Conservation (phyloP, 2,888 invertebrate species). For the Alloplasta piceator region DNA sequence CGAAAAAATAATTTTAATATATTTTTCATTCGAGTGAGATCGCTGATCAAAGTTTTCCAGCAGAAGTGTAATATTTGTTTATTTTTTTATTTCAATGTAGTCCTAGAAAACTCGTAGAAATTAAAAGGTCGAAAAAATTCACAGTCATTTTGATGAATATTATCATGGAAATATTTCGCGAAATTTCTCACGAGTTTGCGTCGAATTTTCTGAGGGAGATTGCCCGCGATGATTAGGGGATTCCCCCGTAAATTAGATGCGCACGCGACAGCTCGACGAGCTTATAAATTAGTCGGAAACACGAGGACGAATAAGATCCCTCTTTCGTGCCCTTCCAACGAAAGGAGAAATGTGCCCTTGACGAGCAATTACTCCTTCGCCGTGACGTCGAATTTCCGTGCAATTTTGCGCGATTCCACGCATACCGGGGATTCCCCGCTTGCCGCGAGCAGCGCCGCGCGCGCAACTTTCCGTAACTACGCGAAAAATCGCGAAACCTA, state of each 20-base stretch:
- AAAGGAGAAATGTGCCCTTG: not conserved
- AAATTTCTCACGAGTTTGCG: not conserved
- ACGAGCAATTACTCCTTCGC: constrained; percentile 49
- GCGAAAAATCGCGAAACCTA: not conserved
- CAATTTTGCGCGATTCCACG: constrained; percentile 41
- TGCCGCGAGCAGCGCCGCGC: not conserved
- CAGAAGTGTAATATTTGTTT: too few relatives aligned
- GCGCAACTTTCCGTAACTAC: not conserved
- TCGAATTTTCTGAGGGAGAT: constrained; percentile 29
- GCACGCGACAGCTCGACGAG: constrained; percentile 1
- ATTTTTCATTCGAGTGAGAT: too few relatives aligned
- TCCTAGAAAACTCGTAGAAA: too few relatives aligned
- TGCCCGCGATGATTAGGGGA: constrained; percentile 22
- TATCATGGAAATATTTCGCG: too few relatives aligned
- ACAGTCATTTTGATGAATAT: too few relatives aligned
- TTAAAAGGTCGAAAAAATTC: too few relatives aligned
- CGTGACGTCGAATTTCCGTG: constrained; percentile 48
- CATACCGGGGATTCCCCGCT: not conserved
- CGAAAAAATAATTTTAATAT: too few relatives aligned
- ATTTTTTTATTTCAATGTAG: too few relatives aligned
- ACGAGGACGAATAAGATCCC: constrained; percentile 39
- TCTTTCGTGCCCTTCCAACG: constrained; percentile 7
- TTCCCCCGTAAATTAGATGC: constrained; percentile 10
- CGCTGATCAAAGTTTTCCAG: too few relatives aligned
- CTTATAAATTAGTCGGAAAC: constrained; percentile 42